A percentile compares a stretch with the other conserved stretches of the same genome.
phyloP scores from a whole-genome alignment of 1,140 invertebrate genomes.

The Neodiprion virginianus region DNA sequence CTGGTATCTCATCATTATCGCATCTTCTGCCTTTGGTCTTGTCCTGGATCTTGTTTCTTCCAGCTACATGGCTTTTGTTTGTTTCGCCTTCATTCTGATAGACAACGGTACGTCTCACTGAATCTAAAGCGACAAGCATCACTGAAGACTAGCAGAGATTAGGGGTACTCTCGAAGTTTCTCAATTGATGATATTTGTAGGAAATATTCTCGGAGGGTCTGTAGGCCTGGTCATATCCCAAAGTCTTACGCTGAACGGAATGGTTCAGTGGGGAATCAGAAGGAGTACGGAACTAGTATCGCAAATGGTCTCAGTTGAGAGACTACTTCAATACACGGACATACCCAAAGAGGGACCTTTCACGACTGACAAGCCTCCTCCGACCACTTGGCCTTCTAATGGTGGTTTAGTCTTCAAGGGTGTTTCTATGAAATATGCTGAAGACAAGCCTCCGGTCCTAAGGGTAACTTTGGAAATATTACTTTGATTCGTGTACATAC shows the following conservation, averaged over 20 bases:
- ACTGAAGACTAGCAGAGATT: background rate
- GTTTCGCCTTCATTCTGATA: constrained; percentile 56
- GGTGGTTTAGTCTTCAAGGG: constrained; percentile 64
- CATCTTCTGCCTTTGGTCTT: constrained; percentile 64
- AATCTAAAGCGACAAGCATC: background rate
- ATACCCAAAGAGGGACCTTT: constrained; percentile 66
- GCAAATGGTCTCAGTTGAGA: constrained; percentile 84
- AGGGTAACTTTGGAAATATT: constrained; percentile 54
- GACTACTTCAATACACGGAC: constrained; percentile 77
- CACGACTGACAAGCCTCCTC: constrained; percentile 46
- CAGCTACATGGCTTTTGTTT: constrained; percentile 41
- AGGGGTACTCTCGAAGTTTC: background rate
- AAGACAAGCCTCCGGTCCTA: constrained; percentile 69
- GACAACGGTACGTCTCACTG: constrained; percentile 38
- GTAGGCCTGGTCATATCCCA: constrained; percentile 88
- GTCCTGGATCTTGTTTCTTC: constrained; percentile 42
- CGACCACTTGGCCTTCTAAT: constrained; percentile 58
- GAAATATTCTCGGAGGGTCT: constrained; percentile 60
- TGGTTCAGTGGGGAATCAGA: constrained; percentile 84
- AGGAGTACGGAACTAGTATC: constrained; percentile 76
- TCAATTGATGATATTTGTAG: constrained; percentile 30
- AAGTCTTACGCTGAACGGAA: constrained; percentile 77
- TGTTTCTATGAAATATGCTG: constrained; percentile 72
- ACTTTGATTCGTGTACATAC: no score
- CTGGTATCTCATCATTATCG: constrained; percentile 68